These are phyloP conservation scores for Hetaerina titia DNA, from an alignment of 2,888 invertebrate species.

Conservation along the genomic window DNA sequence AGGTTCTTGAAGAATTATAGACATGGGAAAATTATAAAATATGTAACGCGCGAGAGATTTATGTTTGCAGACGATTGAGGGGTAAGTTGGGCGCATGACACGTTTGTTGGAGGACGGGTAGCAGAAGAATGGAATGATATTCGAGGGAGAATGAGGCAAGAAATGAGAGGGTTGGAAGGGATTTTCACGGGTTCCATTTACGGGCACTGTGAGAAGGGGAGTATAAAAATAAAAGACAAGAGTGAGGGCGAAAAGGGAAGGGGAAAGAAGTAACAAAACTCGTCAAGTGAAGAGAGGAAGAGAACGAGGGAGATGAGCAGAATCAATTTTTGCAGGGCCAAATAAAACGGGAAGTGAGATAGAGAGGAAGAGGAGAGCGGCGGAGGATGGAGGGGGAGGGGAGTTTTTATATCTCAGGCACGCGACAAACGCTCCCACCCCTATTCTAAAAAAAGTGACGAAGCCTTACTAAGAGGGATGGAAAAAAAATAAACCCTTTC, in stretches of 20 bases:
- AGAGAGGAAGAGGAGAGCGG: not conserved
- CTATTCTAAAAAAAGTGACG: not conserved
- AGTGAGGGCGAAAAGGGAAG: not conserved
- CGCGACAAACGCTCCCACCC: not conserved
- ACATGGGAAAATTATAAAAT: not conserved
- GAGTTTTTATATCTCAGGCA: conserved; percentile 9
- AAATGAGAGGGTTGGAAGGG: not conserved
- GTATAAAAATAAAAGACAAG: not conserved
- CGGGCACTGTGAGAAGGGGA: not conserved
- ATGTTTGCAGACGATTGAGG: not conserved
- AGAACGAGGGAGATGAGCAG: conserved; percentile 7
- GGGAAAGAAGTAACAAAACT: not conserved
- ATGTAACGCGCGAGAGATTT: not conserved
- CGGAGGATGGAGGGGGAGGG: not conserved
- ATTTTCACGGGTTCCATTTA: conserved; percentile 5
- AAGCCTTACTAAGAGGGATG: not conserved
- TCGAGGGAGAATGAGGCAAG: not conserved
- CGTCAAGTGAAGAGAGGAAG: not conserved
- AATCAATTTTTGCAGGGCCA: conserved; percentile 22
- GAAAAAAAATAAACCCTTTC: conserved; percentile 16
- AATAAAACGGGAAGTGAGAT: conserved; percentile 5
- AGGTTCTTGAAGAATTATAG: not conserved
- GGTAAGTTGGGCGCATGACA: not conserved
- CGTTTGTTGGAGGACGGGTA: not conserved
- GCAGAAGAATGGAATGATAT: not conserved